Evolutionary conservation across 2,888 invertebrate species (phyloP), one percentile per base, ranked within the genome.

Genomic region (Hipparchia semele): DNA sequence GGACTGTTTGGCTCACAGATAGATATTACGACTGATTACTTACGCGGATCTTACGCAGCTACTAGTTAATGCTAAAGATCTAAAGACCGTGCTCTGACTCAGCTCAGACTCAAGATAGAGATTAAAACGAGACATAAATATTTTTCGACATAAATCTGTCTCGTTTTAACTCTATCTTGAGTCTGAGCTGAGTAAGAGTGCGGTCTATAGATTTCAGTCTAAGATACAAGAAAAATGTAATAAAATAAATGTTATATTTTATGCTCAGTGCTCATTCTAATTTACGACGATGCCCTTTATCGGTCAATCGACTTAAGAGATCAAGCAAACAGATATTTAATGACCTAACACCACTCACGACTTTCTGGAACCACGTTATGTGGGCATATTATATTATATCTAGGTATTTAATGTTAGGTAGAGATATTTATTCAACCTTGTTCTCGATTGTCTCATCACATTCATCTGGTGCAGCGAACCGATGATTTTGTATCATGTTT

Each of bases 381-480:
- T 68, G 69, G 67, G n/a, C 39, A 39, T 60, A 54, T 23, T 39
- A 39, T 2, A 39, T 39, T 39, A 39, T 39, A 54, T 54, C 60
- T 53, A 70, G 67, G 64, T 72, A 71, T 70, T 72, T 62, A 73
- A 71, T 73, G 72, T 65, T 75, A 70, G 72, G 73, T 72, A 69
- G 46, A 69, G 68, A 74, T 78, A 78, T 77, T 78, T 75, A 76
- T 80, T 75, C 81, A 91, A 86, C 92, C 92, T 92, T 90, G 92
- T 80, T 89, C 92, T 79, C 84, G 82, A 86, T 92, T 86, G 86
- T 85, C 82, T 84, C 83, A 83, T 82, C 82, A 80, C 76, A 87
- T 89, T 89, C 87, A 88, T 79, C 76, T 77, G 75, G 82, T 82
- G 88, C 87, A 90, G 82, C 87, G 79, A 81, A 89, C 87, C 89